These are phyloP conservation scores for Rhynchophorus ferrugineus DNA, from an alignment of 1,140 invertebrate species.

Conservation along the genomic window DNA sequence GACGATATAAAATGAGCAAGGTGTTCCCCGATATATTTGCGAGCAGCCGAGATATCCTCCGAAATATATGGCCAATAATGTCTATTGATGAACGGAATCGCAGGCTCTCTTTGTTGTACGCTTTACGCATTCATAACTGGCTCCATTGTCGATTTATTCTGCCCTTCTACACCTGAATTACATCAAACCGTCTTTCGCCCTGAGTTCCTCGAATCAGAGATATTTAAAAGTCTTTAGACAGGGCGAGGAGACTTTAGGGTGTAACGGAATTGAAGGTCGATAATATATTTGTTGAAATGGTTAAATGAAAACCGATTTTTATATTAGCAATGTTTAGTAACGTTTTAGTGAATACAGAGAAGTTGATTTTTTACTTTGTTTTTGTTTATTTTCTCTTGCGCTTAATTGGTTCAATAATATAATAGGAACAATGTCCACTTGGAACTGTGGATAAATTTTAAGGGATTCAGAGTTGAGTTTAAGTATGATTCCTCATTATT, in stretches of 20 bases:
- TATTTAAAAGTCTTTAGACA: slow-evolving; percentile 20
- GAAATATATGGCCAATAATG: slow-evolving; percentile 15
- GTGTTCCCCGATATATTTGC: neutral
- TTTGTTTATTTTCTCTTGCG: no score
- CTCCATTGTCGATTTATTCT: slow-evolving; percentile 12
- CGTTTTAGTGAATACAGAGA: no score
- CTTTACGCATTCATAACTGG: slow-evolving; percentile 8
- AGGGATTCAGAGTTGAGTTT: no score
- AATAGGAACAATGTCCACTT: no score
- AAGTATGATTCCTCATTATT: no score
- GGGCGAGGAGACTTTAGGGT: neutral
- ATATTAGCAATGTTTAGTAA: no score
- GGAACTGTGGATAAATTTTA: no score
- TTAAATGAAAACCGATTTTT: no score
- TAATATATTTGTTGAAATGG: no score
- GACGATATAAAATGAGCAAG: slow-evolving; percentile 2
- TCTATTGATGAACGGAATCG: slow-evolving; percentile 11
- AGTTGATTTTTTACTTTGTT: no score
- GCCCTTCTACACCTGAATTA: slow-evolving; percentile 19
- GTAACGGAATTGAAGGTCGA: no score
- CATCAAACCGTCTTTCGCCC: slow-evolving; percentile 8
- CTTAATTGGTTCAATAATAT: no score
- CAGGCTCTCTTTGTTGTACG: slow-evolving; percentile 11
- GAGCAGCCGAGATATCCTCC: neutral
- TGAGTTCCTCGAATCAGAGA: slow-evolving; percentile 12